Base-by-base conservation (phyloP, 92 coral and sea anemone species). In the Muricea muricata region DNA sequence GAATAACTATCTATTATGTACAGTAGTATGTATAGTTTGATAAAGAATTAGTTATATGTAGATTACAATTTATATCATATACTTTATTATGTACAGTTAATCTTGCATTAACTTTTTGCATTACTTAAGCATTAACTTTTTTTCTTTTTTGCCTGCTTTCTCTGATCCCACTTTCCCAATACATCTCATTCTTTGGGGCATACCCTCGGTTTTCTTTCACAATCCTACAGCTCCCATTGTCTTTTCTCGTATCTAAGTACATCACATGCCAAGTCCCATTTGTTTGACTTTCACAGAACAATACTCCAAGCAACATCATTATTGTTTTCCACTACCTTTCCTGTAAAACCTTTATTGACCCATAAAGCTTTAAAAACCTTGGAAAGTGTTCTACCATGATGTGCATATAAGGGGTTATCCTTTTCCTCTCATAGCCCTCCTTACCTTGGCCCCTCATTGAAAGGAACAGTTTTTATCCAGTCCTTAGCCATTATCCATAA, bases 251-350 rank as follows among this genome's bases (percentile, higher is more conserved):
- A 84, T 32, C n/a, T 78, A n/a, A 88, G 81, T 25, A 82, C 85
- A 76, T 88, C 87, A 24, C 84, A 75, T n/a, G 69, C 83, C 15
- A 72, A 30, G 31, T 88, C n/a, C n/a, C n/a, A n/a, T n/a, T n/a
- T n/a, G n/a, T n/a, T n/a, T n/a, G n/a, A n/a, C n/a, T n/a, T n/a
- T 46, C 91, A 80, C 15, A 74, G 33, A 40, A 74, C 80, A 4
- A 46, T 46, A 42, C 63, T 74, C 61, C 63, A 63, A 74, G 80
- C 80, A 45, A 74, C 80, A 74, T 74, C 80, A 31, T 47, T 74
- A 14, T 74, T 74, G 28, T 76, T 84, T 54, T 79, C 85, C 35
- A 78, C 84, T 10, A 84, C 89, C 79, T 85, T 84, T 28, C 89
- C 85, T 4, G 89, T 78, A 65, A 85, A 85, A 55, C 66, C 78